A percentile compares a stretch with the other conserved stretches of the same genome.
phyloP scores from a whole-genome alignment of 2,797 vertebrate genomes.

The Threskiornis aethiopicus region DNA sequence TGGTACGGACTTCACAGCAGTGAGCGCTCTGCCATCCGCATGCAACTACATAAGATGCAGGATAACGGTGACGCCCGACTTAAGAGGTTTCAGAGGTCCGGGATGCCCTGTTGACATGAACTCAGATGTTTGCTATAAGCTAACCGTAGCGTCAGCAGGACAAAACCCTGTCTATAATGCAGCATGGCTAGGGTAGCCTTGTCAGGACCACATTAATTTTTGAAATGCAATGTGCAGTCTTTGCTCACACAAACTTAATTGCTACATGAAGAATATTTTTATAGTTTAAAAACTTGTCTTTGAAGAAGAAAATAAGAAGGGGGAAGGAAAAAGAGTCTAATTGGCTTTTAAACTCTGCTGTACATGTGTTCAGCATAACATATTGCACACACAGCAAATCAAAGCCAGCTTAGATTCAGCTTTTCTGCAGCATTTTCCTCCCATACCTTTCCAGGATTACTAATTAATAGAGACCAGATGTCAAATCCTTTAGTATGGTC shows the following conservation, averaged over 20 bases:
- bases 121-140: neutral
- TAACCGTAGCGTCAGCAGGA: neutral
- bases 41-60: rapidly evolving
- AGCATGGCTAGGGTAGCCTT: neutral
- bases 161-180: neutral
- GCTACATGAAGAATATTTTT: neutral
- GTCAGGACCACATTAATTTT: neutral
- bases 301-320: neutral
- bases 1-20: neutral
- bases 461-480: slow-evolving; percentile 22
- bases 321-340: neutral
- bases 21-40: neutral
- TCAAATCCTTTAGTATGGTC: neutral
- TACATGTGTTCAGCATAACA: neutral
- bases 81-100: neutral
- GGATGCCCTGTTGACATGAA: neutral
- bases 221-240: neutral
- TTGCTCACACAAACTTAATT: neutral
- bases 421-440: neutral
- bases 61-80: rapidly evolving
- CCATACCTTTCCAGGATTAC: neutral
- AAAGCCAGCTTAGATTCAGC: neutral
- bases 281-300: neutral
- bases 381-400: neutral
- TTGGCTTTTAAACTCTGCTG: neutral